phyloP scores from a whole-genome alignment of 1,140 invertebrate genomes.

The Drosophila sechellia region DNA sequence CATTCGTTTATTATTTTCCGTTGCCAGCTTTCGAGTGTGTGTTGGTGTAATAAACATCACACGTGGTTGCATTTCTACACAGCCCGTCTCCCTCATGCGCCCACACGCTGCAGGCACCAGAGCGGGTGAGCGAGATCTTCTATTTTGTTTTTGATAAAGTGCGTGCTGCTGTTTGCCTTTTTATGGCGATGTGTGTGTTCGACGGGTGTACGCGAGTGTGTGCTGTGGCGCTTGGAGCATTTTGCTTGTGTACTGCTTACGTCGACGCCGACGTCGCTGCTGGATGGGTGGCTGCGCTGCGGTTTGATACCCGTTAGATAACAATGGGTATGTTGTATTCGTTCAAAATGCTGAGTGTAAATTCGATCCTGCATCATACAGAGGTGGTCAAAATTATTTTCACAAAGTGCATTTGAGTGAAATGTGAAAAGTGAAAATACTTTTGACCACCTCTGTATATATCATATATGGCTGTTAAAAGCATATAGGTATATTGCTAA shows the following conservation, averaged over 20 bases:
- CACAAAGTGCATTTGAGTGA: too few species aligned
- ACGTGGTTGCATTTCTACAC: conserved; percentile 73
- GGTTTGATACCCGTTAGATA: not conserved
- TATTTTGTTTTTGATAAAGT: conserved; percentile 60
- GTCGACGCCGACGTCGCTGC: conserved; percentile 31
- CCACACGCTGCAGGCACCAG: conserved; percentile 12
- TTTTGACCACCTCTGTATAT: too few species aligned
- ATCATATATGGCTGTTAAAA: too few species aligned
- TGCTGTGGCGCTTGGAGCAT: conserved; percentile 55
- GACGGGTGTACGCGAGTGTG: not conserved
- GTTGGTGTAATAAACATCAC: conserved; percentile 73
- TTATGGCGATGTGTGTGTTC: conserved; percentile 33
- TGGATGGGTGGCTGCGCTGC: conserved; percentile 67
- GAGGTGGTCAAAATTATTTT: too few species aligned
- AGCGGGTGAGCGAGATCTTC: conserved; percentile 17
- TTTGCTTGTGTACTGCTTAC: conserved; percentile 37
- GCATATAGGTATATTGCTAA: too few species aligned
- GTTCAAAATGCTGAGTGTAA: not conserved
- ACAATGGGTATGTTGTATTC: not conserved
- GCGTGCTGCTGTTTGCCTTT: conserved; percentile 48
- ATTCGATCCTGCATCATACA: too few species aligned
- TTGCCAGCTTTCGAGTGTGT: conserved; percentile 21
- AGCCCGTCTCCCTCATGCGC: conserved; percentile 25
- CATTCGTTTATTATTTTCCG: conserved; percentile 62
- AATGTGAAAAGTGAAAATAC: too few species aligned